These are phyloP conservation scores for Corythaixoides concolor DNA, from an alignment of 2,113 vertebrate genomes.

Conservation along the genomic window DNA sequence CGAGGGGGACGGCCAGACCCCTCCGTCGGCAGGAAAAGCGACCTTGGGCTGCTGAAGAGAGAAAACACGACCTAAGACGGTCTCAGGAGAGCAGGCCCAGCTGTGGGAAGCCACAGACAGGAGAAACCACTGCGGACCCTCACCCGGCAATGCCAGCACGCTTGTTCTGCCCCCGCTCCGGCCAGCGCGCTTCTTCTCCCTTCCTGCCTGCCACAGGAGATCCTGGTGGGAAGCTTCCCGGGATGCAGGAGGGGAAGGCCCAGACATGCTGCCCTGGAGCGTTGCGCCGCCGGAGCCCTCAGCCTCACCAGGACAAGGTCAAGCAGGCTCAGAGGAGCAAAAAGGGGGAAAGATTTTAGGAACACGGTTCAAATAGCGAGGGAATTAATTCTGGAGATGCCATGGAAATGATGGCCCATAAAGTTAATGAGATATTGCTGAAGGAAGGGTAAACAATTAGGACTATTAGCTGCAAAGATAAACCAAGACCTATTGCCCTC, in stretches of 20 bases:
- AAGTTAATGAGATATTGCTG: constrained; percentile 78
- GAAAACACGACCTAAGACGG: neutral
- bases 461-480: constrained; percentile 72
- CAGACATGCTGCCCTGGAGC: neutral
- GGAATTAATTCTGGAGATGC: constrained; percentile 67
- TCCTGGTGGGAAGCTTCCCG: neutral
- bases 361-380: neutral
- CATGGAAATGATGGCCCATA: constrained; percentile 66
- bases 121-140: neutral
- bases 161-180: neutral
- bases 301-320: neutral
- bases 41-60: neutral
- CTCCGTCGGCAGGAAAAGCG: neutral
- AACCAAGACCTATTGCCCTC: constrained; percentile 70
- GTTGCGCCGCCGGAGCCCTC: too few species aligned
- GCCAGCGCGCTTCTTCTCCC: neutral
- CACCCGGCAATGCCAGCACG: neutral
- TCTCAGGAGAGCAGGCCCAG: neutral
- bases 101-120: neutral
- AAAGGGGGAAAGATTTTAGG: neutral
- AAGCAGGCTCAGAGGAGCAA: neutral
- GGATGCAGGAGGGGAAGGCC: neutral
- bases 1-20: neutral
- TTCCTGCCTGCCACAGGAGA: neutral
- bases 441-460: constrained; percentile 79